A percentile compares a stretch with the other conserved stretches of the same genome.
Evolutionary conservation across 1,140 invertebrate species (phyloP).

Genomic region (Euwallacea similis): DNA sequence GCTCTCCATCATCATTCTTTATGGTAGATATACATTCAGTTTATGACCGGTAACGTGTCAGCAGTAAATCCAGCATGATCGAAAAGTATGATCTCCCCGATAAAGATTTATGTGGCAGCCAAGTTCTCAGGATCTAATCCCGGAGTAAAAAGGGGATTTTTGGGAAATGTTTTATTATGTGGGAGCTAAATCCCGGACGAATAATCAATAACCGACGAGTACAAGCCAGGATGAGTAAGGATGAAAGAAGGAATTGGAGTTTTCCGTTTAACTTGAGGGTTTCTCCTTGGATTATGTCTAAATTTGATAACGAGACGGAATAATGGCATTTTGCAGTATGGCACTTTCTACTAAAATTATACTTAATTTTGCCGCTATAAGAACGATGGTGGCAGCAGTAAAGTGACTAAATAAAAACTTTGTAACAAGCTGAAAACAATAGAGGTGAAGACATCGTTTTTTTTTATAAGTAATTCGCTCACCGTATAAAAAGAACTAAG

Average conservation of each 20-base stretch:
- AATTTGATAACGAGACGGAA: too few species aligned
- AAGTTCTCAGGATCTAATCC: neutral
- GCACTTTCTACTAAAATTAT: too few species aligned
- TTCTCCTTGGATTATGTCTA: too few species aligned
- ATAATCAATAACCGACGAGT: neutral
- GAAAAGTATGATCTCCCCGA: neutral
- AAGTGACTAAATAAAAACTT: too few species aligned
- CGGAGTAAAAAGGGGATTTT: constrained; percentile 1
- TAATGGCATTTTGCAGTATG: too few species aligned
- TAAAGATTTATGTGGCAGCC: constrained; percentile 20
- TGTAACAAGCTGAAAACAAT: too few species aligned
- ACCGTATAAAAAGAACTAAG: too few species aligned
- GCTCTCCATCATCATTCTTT: constrained; percentile 5
- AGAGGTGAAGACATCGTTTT: too few species aligned
- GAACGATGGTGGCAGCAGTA: too few species aligned
- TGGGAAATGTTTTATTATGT: neutral
- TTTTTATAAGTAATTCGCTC: too few species aligned
- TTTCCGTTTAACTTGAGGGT: neutral
- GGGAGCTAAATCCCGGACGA: neutral
- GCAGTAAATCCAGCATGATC: constrained; percentile 22
- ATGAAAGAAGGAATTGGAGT: neutral
- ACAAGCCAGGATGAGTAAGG: neutral
- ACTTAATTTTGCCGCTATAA: too few species aligned
- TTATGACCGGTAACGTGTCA: constrained; percentile 26
- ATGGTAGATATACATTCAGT: constrained; percentile 12